A percentile compares a stretch with the other conserved stretches of the same genome.
These are phyloP conservation scores for Myotis davidii DNA, from an alignment of 2,113 vertebrate genomes.

Conservation along the genomic window DNA sequence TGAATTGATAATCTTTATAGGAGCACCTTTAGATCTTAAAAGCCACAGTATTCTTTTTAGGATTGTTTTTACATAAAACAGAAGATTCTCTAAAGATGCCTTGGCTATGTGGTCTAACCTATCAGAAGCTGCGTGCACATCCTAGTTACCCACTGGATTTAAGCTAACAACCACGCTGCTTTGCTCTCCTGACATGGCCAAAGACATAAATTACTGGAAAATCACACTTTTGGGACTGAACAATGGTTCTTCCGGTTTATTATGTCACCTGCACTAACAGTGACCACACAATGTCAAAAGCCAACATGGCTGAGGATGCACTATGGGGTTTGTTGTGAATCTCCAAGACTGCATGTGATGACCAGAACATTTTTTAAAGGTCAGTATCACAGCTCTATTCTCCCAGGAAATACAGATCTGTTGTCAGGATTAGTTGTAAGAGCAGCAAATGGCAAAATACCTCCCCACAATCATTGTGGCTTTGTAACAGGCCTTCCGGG, in stretches of 20 bases:
- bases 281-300: constrained; percentile 76
- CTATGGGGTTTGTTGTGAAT: constrained; percentile 40
- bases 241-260: constrained; percentile 72
- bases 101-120: background rate
- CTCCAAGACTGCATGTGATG: constrained; percentile 56
- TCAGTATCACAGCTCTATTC: constrained; percentile 57
- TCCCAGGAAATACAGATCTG: background rate
- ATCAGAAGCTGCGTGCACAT: constrained; percentile 12
- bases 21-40: constrained; percentile 30
- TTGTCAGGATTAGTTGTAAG: constrained; percentile 35
- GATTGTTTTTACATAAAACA: constrained; percentile 29
- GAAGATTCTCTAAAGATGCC: constrained; percentile 7
- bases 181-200: constrained; percentile 18
- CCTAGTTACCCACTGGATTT: background rate
- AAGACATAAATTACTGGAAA: constrained; percentile 42
- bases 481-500: background rate
- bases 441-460: constrained; percentile 17
- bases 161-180: constrained; percentile 36
- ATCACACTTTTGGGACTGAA: constrained; percentile 64
- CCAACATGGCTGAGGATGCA: constrained; percentile 61
- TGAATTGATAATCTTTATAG: background rate
- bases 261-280: constrained; percentile 72
- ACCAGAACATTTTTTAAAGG: constrained; percentile 25
- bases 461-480: background rate
- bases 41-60: background rate